Evolutionary conservation across 2,888 invertebrate genomes (phyloP).

Genomic region (Heliconius charithonia): DNA sequence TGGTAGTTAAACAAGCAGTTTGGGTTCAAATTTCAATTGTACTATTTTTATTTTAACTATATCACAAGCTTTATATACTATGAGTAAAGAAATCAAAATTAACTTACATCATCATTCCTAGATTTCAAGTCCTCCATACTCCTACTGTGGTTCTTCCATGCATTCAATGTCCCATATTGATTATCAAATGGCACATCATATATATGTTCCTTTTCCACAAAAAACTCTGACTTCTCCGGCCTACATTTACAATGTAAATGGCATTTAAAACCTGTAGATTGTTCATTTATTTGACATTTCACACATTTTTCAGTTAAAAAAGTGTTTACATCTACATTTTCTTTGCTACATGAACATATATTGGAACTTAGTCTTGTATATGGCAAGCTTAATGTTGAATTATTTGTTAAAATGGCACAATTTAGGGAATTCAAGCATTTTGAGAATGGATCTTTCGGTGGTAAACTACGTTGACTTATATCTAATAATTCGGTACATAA

Average conservation of each 20-base stretch:
- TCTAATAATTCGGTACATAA: slow-evolving; percentile 79
- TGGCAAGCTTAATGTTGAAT: slow-evolving; percentile 72
- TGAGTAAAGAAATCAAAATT: neutral
- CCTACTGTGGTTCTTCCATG: slow-evolving; percentile 58
- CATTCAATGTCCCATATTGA: slow-evolving; percentile 66
- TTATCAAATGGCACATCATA: slow-evolving; percentile 84
- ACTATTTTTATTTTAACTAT: too few relatives aligned
- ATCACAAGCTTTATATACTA: neutral
- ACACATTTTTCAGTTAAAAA: slow-evolving; percentile 56
- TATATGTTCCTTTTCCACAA: slow-evolving; percentile 81
- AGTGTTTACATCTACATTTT: slow-evolving; percentile 55
- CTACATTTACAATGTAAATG: slow-evolving; percentile 72
- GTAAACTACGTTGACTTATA: slow-evolving; percentile 66
- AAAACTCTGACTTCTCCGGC: slow-evolving; percentile 64
- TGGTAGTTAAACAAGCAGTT: too few relatives aligned
- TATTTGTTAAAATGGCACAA: slow-evolving; percentile 65
- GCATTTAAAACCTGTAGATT: slow-evolving; percentile 68
- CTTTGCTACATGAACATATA: slow-evolving; percentile 62
- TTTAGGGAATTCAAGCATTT: slow-evolving; percentile 76
- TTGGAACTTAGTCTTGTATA: slow-evolving; percentile 66
- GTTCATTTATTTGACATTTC: slow-evolving; percentile 64
- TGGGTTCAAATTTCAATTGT: too few relatives aligned
- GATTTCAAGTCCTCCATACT: slow-evolving; percentile 67
- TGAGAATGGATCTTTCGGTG: slow-evolving; percentile 60
- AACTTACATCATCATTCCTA: slow-evolving; percentile 58